Percentiles rank a stretch among this genome's conserved stretches.
These are phyloP conservation scores for Caenorhabditis drosophilae DNA, from an alignment of 2,888 invertebrate genomes.

Conservation along the genomic window DNA sequence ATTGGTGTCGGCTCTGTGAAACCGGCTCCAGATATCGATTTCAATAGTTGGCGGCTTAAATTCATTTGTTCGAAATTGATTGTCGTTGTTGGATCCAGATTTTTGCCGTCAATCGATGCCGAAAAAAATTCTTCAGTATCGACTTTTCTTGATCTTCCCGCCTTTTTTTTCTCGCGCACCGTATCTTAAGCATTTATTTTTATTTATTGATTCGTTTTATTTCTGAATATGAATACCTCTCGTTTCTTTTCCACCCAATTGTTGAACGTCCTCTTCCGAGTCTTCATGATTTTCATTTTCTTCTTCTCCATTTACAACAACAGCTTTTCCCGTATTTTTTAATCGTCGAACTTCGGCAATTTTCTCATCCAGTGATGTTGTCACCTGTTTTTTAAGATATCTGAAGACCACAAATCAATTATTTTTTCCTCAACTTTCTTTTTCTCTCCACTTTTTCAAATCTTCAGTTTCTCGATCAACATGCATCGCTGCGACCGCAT, in stretches of 20 bases:
- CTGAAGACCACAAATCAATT: no score
- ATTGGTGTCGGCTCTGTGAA: conserved; percentile 95
- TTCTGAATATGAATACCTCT: conserved; percentile 21
- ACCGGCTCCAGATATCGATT: conserved; percentile 85
- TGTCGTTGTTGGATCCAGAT: conserved; percentile 31
- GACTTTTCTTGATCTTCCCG: conserved; percentile 34
- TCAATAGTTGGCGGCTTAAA: conserved; percentile 85
- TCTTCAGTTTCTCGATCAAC: conserved; percentile 47
- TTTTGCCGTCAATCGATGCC: conserved; percentile 40
- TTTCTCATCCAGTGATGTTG: conserved; percentile 61
- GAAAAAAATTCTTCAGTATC: conserved; percentile 44
- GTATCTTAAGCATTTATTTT: conserved; percentile 33
- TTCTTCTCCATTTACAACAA: conserved; percentile 38
- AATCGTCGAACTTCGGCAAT: conserved; percentile 53
- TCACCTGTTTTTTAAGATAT: conserved; percentile 58
- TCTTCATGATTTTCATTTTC: conserved; percentile 11
- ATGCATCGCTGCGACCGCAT: conserved; percentile 16
- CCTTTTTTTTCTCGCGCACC: conserved; percentile 48
- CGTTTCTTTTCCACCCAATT: conserved; percentile 51
- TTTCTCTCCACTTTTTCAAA: conserved; percentile 48
- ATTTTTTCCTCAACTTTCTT: no score
- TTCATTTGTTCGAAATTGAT: conserved; percentile 84
- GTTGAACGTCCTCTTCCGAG: conserved; percentile 52
- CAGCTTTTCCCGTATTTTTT: conserved; percentile 46
- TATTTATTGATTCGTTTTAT: background rate